Base-by-base conservation (phyloP, 2,797 vertebrate genomes). In the Poecilia gillii region DNA sequence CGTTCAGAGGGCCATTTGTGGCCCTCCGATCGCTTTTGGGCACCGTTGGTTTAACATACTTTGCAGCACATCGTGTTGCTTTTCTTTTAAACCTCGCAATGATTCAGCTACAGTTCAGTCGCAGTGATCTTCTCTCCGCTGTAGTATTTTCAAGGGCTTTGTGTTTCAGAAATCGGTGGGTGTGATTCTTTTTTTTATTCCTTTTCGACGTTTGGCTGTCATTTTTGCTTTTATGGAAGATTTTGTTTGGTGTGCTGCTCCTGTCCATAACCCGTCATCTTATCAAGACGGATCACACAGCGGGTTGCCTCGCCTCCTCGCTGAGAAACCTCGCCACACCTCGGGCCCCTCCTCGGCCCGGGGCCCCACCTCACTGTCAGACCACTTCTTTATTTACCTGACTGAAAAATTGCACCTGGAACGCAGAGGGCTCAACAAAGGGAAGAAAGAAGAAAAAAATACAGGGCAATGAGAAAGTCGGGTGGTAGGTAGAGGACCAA, bases 351-450 rank as follows among this genome's bases (percentile, higher is more conserved):
- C 79, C 87, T 82, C 4, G 55, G 86, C 80, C 77, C 20, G 23
- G 70, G 77, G 77, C 84, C 76, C 80, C 83, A 79, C 90, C 88
- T 84, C 81, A 47, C 87, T 68, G 87, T 92, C 74, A 84, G 91
- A 91, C 83, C 83, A 84, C 84, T 91, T 87, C 87, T 94, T 92
- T 93, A 93, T 93, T 92, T 93, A 91, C 90, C 92, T 90, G 92
- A 85, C 91, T 92, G 91, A 92, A 86, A 88, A 90, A 91, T 91
- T 84, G 88, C 90, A 92, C 85, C 85, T 82, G 78, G 73, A 94
- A 92, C 74, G 93, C 20, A 82, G 94, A 93, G 53, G 91, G 96
- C 94, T 93, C 87, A 93, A 92, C 91, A 94, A 94, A 94, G 85
- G 76, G n/a, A 25, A 31, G 57, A 28, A 14, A 28, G n/a, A 12